Percentiles rank a stretch among this genome's conserved stretches.
These are phyloP conservation scores for Danaus chrysippus DNA, from an alignment of 2,888 invertebrate species.

Conservation along the genomic window DNA sequence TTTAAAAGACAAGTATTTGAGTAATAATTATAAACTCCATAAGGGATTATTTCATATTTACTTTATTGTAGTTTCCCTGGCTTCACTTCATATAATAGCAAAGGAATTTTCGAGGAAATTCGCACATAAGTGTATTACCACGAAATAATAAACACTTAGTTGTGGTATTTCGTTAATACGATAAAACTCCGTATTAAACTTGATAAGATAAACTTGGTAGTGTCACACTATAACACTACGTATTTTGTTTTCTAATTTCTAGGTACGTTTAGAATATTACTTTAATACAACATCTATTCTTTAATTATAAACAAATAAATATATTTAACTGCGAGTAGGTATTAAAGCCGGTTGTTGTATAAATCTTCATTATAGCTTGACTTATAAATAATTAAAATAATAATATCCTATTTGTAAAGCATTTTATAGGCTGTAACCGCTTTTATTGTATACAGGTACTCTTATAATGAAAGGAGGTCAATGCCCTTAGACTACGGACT, in stretches of 20 bases:
- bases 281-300: too few species aligned
- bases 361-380: too few species aligned
- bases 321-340: too few species aligned
- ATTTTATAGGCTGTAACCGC: not conserved
- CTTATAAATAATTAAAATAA: too few species aligned
- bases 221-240: not conserved
- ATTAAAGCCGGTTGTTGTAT: too few species aligned
- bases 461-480: conserved; percentile 24
- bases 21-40: too few species aligned
- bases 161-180: not conserved
- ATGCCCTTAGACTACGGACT: conserved; percentile 15
- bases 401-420: conserved; percentile 4
- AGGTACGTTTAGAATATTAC: not conserved
- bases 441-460: not conserved
- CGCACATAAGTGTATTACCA: not conserved
- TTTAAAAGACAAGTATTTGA: too few species aligned
- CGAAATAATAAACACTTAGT: not conserved
- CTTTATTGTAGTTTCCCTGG: too few species aligned
- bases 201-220: not conserved
- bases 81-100: too few species aligned
- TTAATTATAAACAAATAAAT: too few species aligned
- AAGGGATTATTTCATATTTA: too few species aligned
- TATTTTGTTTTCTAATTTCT: not conserved
- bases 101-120: too few species aligned
- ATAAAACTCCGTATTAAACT: not conserved